These are phyloP conservation scores for Mantis religiosa DNA, from an alignment of 2,888 invertebrate genomes.

Conservation along the genomic window DNA sequence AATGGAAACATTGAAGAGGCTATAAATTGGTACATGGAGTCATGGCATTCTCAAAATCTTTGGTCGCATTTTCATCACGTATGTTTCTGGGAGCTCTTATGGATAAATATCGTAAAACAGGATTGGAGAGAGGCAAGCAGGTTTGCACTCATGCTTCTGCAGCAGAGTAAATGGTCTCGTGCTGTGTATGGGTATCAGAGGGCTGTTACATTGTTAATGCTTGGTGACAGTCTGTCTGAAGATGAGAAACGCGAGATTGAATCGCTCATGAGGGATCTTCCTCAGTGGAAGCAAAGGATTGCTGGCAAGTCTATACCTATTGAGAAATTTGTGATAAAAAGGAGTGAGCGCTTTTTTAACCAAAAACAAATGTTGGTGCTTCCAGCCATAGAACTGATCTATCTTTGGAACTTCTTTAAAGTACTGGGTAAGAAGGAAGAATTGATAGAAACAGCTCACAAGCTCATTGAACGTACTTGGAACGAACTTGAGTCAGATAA, in stretches of 20 bases:
- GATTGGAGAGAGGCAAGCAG: constrained; percentile 74
- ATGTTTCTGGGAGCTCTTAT: constrained; percentile 92
- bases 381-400: constrained; percentile 84
- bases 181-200: constrained; percentile 88
- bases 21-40: constrained; percentile 73
- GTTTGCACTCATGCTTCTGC: constrained; percentile 66
- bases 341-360: constrained; percentile 70
- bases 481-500: constrained; percentile 36
- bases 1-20: constrained; percentile 70
- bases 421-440: constrained; percentile 68
- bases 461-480: constrained; percentile 55
- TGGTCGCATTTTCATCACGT: constrained; percentile 92
- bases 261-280: constrained; percentile 70
- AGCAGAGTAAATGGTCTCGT: constrained; percentile 85
- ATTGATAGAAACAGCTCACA: constrained; percentile 57
- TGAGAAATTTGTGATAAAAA: constrained; percentile 90
- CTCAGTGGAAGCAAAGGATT: constrained; percentile 78
- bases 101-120: constrained; percentile 70
- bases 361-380: constrained; percentile 71
- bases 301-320: constrained; percentile 95
- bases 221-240: constrained; percentile 50
- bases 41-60: constrained; percentile 73
- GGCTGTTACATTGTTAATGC: constrained; percentile 77
- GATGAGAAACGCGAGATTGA: constrained; percentile 55
- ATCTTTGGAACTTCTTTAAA: constrained; percentile 88